These are phyloP conservation scores for Hippoglossus hippoglossus DNA, from an alignment of 2,797 vertebrate genomes.

Conservation along the genomic window DNA sequence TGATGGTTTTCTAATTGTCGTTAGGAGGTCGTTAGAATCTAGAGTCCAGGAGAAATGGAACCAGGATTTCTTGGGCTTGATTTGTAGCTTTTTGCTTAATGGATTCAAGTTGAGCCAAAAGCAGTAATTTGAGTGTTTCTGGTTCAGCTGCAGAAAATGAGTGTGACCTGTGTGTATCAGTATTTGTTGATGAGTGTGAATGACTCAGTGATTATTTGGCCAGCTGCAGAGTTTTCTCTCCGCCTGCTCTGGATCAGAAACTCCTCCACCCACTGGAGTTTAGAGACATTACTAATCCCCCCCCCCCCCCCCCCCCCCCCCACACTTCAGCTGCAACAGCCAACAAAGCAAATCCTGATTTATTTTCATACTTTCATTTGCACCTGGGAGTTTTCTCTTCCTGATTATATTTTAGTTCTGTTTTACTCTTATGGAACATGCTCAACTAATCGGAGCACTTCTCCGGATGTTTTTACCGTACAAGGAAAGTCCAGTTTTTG, in stretches of 20 bases:
- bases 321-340: conserved; percentile 28
- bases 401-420: no score
- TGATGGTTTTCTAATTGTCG: no score
- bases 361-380: no score
- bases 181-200: not conserved
- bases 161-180: not conserved
- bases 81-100: not conserved
- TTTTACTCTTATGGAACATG: not conserved
- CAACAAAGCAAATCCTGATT: not conserved
- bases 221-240: not conserved
- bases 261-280: conserved; percentile 48
- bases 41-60: not conserved
- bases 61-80: not conserved
- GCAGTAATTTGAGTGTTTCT: not conserved
- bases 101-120: not conserved
- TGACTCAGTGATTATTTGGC: not conserved
- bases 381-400: no score
- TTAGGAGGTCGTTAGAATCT: no score
- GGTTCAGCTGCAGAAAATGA: not conserved
- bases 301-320: not conserved
- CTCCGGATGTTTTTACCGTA: not conserved
- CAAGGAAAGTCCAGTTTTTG: not conserved
- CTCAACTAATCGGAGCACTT: not conserved
- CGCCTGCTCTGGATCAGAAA: conserved; percentile 17
- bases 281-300: conserved; percentile 14